These are phyloP conservation scores for Gnathonemus longibarbis DNA, from an alignment of 2,113 vertebrate genomes.

Conservation along the genomic window DNA sequence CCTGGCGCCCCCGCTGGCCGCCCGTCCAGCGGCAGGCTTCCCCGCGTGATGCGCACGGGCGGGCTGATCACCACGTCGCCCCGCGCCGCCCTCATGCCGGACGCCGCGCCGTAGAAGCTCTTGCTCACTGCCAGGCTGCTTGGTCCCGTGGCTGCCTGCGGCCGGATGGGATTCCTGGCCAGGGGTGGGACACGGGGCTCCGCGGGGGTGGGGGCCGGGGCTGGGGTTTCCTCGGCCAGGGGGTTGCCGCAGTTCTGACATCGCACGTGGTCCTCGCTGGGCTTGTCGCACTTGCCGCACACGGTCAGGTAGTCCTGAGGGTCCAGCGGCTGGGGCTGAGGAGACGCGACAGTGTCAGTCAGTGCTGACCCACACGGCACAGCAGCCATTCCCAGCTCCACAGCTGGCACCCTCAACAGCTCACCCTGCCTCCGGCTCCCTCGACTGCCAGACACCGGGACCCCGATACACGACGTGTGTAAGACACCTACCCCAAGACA, in stretches of 20 bases:
- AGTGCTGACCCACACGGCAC: not conserved
- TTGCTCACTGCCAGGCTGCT: constrained; percentile 62
- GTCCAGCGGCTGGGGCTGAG: constrained; percentile 52
- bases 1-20: constrained; percentile 64
- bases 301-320: constrained; percentile 56
- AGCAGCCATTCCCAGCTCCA: not conserved
- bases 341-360: too few relatives aligned
- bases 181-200: constrained; percentile 49
- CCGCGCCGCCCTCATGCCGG: constrained; percentile 48
- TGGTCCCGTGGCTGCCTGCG: constrained; percentile 61
- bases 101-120: constrained; percentile 68
- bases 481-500: not conserved
- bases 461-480: not conserved
- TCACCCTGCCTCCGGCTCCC: not conserved
- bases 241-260: constrained; percentile 68
- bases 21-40: constrained; percentile 54
- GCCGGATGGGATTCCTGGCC: constrained; percentile 72
- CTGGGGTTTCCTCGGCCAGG: constrained; percentile 53
- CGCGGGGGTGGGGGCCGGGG: constrained; percentile 55
- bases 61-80: constrained; percentile 53
- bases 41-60: constrained; percentile 51
- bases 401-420: not conserved
- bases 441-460: not conserved
- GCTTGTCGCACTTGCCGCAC: constrained; percentile 68
- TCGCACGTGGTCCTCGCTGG: constrained; percentile 65